Base-by-base conservation (phyloP, 2,888 invertebrate genomes). In the Agrilus cyanescens region DNA sequence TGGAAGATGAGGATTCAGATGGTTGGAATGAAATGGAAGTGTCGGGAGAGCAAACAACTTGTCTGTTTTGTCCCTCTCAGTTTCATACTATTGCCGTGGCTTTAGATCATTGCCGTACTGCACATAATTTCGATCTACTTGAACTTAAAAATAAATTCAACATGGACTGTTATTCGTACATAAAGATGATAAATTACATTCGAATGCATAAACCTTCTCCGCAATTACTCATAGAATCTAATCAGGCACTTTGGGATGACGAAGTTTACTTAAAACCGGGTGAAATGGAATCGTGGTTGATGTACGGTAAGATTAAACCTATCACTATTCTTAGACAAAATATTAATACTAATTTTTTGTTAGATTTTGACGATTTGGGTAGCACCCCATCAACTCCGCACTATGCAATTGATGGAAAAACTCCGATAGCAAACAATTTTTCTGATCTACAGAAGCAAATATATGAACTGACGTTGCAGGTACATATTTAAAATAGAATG, bases 81-180 rank as follows among this genome's bases (percentile, higher is more conserved):
- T 74, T 75, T 45, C 61, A 71, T n/a, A 73, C 73, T 34, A 74
- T 83, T 40, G 74, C 76, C 29, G 70, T 71, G 44, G 83, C 81
- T 16, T 65, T 85, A 39, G 67, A 72, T 15, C 88, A 89, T 61
- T 76, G 85, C 48, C 73, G 75, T 49, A 61, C 62, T 4, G 65
- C 58, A 12, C 88, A 88, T 57, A 71, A 72, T 41, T 80, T 89
- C 51, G 75, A 78, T 59, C 67, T 88, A 43, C 64, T 71, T 5
- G 63, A 66, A 37, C 66, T 88, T 31, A 83, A 85, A 62, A 62
- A 63, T 3, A 82, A 77, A 59, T 80, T 81, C 56, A 74, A 74
- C 52, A 81, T 89, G 76, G 87, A 89, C 60, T 82, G 82, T 57
- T 87, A 89, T 65, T 81, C 82, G 0, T 86, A 82, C 53, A 81